Percentiles rank a stretch among this genome's conserved stretches.
phyloP scores from a whole-genome alignment of 2,888 invertebrate genomes.

The Calameuta filiformis region DNA sequence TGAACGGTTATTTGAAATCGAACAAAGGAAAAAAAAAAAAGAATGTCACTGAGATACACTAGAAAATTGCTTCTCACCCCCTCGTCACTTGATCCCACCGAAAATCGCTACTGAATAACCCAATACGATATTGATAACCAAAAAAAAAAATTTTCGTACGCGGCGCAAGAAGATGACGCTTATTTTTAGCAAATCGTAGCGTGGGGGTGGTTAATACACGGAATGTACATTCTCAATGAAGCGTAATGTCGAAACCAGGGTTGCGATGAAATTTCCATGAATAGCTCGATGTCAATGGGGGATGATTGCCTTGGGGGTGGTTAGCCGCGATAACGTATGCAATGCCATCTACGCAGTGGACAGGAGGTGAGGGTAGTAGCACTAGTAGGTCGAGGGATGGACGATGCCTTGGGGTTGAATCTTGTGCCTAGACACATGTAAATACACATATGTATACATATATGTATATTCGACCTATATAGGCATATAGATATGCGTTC shows the following conservation, averaged over 20 bases:
- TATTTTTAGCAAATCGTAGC: background rate
- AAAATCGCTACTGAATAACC: background rate
- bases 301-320: background rate
- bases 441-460: background rate
- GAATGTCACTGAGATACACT: background rate
- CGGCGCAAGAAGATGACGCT: background rate
- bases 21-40: background rate
- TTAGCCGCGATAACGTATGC: slow-evolving; percentile 4
- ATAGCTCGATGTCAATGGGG: background rate
- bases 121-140: background rate
- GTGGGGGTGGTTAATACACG: background rate
- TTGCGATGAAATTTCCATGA: slow-evolving; percentile 1
- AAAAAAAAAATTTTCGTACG: background rate
- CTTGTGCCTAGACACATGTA: background rate
- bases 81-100: background rate
- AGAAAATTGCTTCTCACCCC: background rate
- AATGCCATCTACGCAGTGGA: background rate
- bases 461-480: background rate
- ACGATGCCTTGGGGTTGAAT: slow-evolving; percentile 2
- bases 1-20: background rate
- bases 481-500: background rate
- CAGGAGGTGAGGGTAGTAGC: background rate
- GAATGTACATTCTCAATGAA: background rate
- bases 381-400: background rate
- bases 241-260: background rate